Evolutionary conservation across 2,797 vertebrate genomes (phyloP), one percentile per base, ranked within the genome.

Genomic region (Gallinago nigripennis): DNA sequence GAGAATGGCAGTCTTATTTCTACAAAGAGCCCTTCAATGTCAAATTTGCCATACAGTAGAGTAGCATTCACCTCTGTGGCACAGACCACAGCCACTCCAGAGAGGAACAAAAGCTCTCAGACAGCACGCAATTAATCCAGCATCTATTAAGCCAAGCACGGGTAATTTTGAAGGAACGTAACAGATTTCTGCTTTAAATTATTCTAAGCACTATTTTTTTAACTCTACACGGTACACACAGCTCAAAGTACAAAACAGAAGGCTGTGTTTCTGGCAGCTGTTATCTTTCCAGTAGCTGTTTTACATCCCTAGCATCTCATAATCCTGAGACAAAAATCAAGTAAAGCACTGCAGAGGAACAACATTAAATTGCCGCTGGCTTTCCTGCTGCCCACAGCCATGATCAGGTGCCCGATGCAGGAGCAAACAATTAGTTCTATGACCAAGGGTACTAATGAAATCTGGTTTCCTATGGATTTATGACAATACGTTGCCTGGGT

Each of bases 81-180:
- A 96, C 64, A 96, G 94, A 92, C 94, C 90, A 96, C 92, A 94
- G 94, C 94, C 89, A 92, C 88, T 96, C 94, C 0, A 15, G 78
- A 95, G 91, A 80, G 75, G 90, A 97, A 97, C 95, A 97, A 97
- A 97, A 96, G 95, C 92, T 88, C 93, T 94, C 91, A 97, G 95
- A 97, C 92, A 94, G 95, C 95, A 92, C 60, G 60, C 94, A 97
- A 96, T 96, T 96, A 97, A 96, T 94, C 83, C 88, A 71, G 96
- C 96, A 93, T 96, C 95, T 96, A 96, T 97, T 96, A 97, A 97
- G 94, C 73, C 85, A 92, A 94, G 96, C 95, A 94, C 2, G 95
- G 88, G 90, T 94, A 95, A 97, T 97, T 96, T 95, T 91, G 83
- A 97, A 95, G 94, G 60, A 95, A 96, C 56, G 9, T 79, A 96